Conservation (phyloP, 2,797 vertebrate species). For the Chloroceryle inda region DNA sequence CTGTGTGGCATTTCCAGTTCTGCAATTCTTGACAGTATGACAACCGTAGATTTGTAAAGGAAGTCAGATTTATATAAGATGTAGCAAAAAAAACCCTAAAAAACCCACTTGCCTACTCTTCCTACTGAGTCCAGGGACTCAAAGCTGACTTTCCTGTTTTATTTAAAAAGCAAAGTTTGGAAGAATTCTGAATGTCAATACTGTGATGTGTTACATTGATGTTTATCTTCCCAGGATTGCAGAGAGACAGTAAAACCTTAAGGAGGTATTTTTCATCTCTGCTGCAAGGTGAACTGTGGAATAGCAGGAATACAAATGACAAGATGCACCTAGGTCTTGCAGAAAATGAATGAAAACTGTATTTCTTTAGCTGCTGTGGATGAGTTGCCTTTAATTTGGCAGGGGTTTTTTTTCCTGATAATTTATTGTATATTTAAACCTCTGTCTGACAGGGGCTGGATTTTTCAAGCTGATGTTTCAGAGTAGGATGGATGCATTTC, state of each 20-base stretch:
- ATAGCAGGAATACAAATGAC: neutral
- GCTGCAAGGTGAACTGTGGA: neutral
- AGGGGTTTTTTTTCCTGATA: neutral
- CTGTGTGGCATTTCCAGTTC: neutral
- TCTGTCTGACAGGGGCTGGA: neutral
- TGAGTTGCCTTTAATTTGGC: neutral
- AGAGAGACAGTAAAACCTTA: neutral
- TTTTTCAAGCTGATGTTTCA: neutral
- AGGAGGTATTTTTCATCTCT: conserved; percentile 12
- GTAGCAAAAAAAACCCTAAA: neutral
- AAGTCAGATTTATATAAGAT: neutral
- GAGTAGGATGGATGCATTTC: neutral
- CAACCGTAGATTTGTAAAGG: neutral
- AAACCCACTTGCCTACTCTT: neutral
- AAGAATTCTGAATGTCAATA: conserved; percentile 8
- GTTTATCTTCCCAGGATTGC: conserved; percentile 11
- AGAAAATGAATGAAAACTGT: neutral
- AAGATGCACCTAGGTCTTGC: neutral
- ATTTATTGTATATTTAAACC: neutral
- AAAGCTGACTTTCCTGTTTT: neutral
- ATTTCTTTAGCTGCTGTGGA: neutral
- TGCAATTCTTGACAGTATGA: neutral
- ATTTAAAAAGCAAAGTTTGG: conserved; percentile 12
- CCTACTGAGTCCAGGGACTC: neutral
- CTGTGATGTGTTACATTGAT: neutral